Evolutionary conservation across 2,797 vertebrate species (phyloP).

Genomic region (Pelochelys cantorii): DNA sequence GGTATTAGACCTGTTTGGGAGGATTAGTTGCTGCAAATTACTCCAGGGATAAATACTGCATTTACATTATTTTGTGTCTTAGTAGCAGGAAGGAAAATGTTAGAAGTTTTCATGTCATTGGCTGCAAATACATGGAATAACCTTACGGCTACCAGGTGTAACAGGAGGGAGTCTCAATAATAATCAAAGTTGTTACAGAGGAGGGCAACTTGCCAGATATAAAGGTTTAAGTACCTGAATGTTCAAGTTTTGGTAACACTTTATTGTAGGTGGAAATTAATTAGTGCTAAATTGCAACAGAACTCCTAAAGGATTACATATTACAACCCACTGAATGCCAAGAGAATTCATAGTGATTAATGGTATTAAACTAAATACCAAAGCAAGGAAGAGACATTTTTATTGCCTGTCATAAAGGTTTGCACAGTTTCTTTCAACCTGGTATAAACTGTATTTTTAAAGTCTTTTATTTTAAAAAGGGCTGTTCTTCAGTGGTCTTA

Average conservation of each 20-base stretch:
- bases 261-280: slow-evolving; percentile 48
- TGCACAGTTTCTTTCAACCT: not conserved
- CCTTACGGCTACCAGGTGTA: not conserved
- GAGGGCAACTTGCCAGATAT: not conserved
- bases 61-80: slow-evolving; percentile 66
- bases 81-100: slow-evolving; percentile 16
- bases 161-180: not conserved
- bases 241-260: not conserved
- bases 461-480: not conserved
- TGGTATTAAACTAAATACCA: slow-evolving; percentile 26
- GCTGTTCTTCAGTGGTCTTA: not conserved
- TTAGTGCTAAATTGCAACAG: slow-evolving; percentile 47
- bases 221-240: not conserved
- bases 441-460: not conserved
- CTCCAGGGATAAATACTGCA: slow-evolving; percentile 52
- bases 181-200: not conserved
- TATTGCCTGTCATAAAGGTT: not conserved
- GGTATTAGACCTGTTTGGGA: slow-evolving; percentile 57
- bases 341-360: slow-evolving; percentile 48
- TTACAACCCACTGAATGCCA: not conserved
- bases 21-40: slow-evolving; percentile 74
- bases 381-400: slow-evolving; percentile 1
- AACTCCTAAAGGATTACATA: slow-evolving; percentile 32
- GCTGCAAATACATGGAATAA: slow-evolving; percentile 11
- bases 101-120: not conserved